Conservation (phyloP, 2,797 vertebrate genomes). For the Argya squamiceps region DNA sequence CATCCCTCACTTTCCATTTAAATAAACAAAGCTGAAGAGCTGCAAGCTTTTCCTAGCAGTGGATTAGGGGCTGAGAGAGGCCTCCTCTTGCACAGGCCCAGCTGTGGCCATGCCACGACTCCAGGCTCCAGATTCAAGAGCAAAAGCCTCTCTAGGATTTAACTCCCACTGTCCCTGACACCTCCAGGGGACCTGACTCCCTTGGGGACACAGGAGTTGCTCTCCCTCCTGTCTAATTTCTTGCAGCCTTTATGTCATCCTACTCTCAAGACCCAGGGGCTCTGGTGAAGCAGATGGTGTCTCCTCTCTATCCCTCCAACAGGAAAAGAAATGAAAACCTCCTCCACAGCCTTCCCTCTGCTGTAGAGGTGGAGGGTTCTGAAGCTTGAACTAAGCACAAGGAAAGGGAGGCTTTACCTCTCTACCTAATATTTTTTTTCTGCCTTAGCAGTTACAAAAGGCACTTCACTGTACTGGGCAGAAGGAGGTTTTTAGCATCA, state of each 20-base stretch:
- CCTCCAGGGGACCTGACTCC: not conserved
- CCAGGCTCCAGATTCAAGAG: not conserved
- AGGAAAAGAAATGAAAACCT: not conserved
- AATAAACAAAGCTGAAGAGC: not conserved
- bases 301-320: not conserved
- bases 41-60: not conserved
- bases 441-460: not conserved
- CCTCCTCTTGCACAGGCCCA: not conserved
- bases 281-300: not conserved
- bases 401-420: not conserved
- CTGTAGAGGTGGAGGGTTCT: not conserved
- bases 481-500: not conserved
- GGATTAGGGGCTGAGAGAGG: not conserved
- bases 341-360: not conserved
- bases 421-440: not conserved
- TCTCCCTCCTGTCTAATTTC: not conserved
- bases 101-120: not conserved
- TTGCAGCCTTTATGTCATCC: not conserved
- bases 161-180: not conserved
- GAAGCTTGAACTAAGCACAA: not conserved
- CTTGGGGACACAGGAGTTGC: not conserved
- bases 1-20: not conserved
- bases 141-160: not conserved
- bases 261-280: not conserved
- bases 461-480: not conserved